Evolutionary conservation across 1,140 invertebrate genomes (phyloP).

Genomic region (Danaus melanippus): DNA sequence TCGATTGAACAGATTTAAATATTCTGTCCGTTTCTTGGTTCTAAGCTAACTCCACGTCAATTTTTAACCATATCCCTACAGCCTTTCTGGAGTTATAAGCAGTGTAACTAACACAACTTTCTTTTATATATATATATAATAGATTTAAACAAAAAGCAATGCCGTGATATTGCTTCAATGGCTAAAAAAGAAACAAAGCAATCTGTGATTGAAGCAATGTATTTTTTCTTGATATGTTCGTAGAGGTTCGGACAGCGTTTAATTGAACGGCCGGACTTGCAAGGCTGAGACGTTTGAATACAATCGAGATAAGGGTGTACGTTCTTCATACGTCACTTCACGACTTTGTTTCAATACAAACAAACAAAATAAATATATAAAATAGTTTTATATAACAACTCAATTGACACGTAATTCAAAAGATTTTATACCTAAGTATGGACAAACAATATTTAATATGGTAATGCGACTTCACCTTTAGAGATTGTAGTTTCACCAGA

Average conservation of each 20-base stretch:
- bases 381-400: neutral
- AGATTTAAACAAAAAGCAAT: slow-evolving; percentile 40
- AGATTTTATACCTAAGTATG: no score
- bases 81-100: no score
- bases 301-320: slow-evolving; percentile 49
- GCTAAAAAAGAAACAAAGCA: slow-evolving; percentile 50
- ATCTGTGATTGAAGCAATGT: slow-evolving; percentile 33
- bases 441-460: no score
- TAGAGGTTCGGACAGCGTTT: slow-evolving; percentile 39
- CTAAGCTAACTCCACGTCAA: no score
- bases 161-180: slow-evolving; percentile 56
- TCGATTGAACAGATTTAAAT: no score
- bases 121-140: no score
- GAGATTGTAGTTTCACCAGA: no score
- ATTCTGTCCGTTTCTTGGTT: no score
- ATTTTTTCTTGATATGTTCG: slow-evolving; percentile 41
- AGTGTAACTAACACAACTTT: no score
- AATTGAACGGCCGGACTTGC: slow-evolving; percentile 44
- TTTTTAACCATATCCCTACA: no score
- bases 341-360: neutral
- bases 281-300: slow-evolving; percentile 59
- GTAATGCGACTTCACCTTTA: no score
- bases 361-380: neutral
- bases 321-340: slow-evolving; percentile 21
- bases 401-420: no score